Conservation (phyloP, 2,888 invertebrate species). For the Eupithecia abbreviata region DNA sequence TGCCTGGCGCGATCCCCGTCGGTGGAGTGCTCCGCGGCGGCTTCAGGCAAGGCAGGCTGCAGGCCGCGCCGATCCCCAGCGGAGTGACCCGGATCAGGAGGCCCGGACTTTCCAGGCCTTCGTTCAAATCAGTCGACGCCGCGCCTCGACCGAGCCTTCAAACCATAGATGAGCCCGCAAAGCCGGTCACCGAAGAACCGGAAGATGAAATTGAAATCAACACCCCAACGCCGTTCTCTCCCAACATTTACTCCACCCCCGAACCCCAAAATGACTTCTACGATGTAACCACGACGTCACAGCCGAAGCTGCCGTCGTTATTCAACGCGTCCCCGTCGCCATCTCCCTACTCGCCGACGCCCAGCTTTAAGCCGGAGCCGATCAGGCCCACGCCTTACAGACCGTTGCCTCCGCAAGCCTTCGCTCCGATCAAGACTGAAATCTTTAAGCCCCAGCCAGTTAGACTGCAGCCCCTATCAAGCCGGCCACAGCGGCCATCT, state of each 20-base stretch:
- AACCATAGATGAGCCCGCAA: constrained; percentile 80
- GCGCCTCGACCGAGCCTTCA: constrained; percentile 75
- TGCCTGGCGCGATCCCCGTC: constrained; percentile 86
- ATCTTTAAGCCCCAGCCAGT: constrained; percentile 71
- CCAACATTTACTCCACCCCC: constrained; percentile 70
- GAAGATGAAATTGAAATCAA: constrained; percentile 85
- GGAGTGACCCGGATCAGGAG: constrained; percentile 67
- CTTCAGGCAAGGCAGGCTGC: constrained; percentile 73
- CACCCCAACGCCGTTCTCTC: constrained; percentile 79
- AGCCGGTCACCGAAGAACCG: constrained; percentile 87
- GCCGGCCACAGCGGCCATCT: constrained; percentile 79
- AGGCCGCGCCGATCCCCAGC: constrained; percentile 59
- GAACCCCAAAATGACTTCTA: constrained; percentile 78
- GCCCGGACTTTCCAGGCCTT: constrained; percentile 74
- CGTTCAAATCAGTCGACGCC: constrained; percentile 77
- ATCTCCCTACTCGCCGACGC: constrained; percentile 67
- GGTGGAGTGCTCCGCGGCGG: constrained; percentile 70
- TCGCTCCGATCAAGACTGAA: constrained; percentile 72
- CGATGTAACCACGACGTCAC: constrained; percentile 76
- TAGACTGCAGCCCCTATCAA: constrained; percentile 76
- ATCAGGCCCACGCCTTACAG: constrained; percentile 77
- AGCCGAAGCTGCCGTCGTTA: constrained; percentile 73
- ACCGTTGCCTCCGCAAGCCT: constrained; percentile 70
- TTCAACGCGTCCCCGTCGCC: constrained; percentile 68
- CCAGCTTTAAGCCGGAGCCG: constrained; percentile 69